phyloP scores from a whole-genome alignment of 1,140 invertebrate genomes.

The Babylonia areolata region DNA sequence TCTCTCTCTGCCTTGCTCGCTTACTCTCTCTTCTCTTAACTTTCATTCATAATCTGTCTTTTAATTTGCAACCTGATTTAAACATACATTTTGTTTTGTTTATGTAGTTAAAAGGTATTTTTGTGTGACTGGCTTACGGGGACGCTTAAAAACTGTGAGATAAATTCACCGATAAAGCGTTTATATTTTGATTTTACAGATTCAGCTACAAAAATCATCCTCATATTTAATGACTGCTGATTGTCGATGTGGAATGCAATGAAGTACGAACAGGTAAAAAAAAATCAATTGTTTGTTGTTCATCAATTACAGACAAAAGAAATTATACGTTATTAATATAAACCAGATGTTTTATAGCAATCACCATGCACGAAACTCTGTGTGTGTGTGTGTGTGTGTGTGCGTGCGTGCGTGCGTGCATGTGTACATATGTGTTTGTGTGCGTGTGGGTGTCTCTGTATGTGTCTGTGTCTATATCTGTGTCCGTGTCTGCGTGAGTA shows the following conservation, averaged over 20 bases:
- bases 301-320: not conserved
- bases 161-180: too few species aligned
- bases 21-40: too few species aligned
- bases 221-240: not conserved
- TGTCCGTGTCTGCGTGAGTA: not conserved
- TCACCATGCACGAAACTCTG: not conserved
- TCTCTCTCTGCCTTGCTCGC: too few species aligned
- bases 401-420: not conserved
- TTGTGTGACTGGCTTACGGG: too few species aligned
- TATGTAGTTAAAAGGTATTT: too few species aligned
- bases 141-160: too few species aligned
- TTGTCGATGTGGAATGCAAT: not conserved
- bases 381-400: constrained; percentile 2
- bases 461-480: too few species aligned
- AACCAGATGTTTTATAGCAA: not conserved
- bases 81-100: too few species aligned
- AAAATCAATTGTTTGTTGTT: not conserved
- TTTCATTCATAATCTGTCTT: too few species aligned
- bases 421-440: not conserved
- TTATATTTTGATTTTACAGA: not conserved
- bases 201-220: not conserved
- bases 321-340: not conserved
- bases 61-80: too few species aligned
- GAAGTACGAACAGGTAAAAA: not conserved
- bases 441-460: not conserved